Conservation (phyloP, 1,140 invertebrate species). For the Pseudomyrmex gracilis region DNA sequence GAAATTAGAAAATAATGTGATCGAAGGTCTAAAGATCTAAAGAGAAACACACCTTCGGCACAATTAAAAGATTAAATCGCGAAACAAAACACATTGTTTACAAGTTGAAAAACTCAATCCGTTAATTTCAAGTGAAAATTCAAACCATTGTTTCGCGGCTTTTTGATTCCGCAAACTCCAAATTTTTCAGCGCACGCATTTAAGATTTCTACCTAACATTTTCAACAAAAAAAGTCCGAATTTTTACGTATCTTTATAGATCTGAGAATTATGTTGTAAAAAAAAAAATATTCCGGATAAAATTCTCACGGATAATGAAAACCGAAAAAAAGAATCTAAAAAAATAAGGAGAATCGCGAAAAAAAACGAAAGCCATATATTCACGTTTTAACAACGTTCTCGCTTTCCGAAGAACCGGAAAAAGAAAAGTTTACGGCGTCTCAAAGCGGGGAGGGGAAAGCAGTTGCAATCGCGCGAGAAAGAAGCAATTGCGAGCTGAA, state of each 20-base stretch:
- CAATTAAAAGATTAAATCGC: background rate
- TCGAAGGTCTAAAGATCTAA: no score
- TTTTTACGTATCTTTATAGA: background rate
- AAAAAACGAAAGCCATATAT: conserved; percentile 37
- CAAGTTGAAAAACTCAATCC: background rate
- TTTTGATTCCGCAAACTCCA: background rate
- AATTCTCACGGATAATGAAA: conserved; percentile 11
- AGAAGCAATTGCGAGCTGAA: conserved; percentile 36
- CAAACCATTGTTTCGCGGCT: background rate
- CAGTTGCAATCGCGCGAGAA: conserved; percentile 22
- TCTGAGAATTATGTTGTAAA: no score
- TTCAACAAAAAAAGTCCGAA: background rate
- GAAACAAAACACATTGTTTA: background rate
- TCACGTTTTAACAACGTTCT: conserved; percentile 45
- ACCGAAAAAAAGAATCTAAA: background rate
- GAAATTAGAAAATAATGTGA: background rate
- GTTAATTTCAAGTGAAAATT: background rate
- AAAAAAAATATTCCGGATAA: background rate
- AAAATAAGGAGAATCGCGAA: background rate
- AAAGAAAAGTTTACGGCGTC: conserved; percentile 8
- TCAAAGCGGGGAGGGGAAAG: conserved; percentile 14
- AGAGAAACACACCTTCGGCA: background rate
- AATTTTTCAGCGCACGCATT: background rate
- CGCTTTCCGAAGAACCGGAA: conserved; percentile 29
- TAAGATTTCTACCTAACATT: background rate